Conservation (phyloP, 2,797 vertebrate species). For the Xiphorhynchus erythropygius region DNA sequence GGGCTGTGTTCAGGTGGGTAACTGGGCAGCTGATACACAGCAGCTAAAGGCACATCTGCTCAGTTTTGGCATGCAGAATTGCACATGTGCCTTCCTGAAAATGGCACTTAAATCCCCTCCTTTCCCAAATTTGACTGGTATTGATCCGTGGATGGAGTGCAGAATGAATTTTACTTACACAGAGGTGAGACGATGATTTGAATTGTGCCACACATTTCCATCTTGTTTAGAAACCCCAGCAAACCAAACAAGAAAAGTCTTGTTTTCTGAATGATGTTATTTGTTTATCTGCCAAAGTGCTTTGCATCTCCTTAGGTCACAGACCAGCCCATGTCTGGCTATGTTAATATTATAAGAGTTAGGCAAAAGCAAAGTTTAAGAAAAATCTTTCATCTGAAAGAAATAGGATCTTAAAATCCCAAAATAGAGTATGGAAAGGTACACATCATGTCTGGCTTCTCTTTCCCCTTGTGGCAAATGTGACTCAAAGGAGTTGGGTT, state of each 20-base stretch:
- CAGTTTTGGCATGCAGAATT: neutral
- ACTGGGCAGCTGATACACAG: neutral
- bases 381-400: constrained; percentile 75
- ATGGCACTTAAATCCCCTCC: neutral
- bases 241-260: constrained; percentile 69
- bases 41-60: neutral
- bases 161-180: neutral
- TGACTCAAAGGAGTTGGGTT: constrained; percentile 81
- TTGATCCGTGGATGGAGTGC: neutral
- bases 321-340: constrained; percentile 69
- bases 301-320: constrained; percentile 69
- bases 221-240: constrained; percentile 37
- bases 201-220: constrained; percentile 14
- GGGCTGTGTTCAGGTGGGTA: neutral
- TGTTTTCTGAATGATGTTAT: constrained; percentile 74
- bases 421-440: constrained; percentile 81
- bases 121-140: neutral
- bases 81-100: neutral
- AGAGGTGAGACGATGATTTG: constrained; percentile 31
- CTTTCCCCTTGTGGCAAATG: constrained; percentile 76
- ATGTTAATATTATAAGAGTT: constrained; percentile 33
- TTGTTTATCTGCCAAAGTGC: constrained; percentile 67
- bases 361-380: constrained; percentile 61
- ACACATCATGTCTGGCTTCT: constrained; percentile 82
- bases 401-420: constrained; percentile 80